Percentiles rank a stretch among this genome's conserved stretches.
phyloP scores from a whole-genome alignment of 2,113 vertebrate species.

The Morone saxatilis region DNA sequence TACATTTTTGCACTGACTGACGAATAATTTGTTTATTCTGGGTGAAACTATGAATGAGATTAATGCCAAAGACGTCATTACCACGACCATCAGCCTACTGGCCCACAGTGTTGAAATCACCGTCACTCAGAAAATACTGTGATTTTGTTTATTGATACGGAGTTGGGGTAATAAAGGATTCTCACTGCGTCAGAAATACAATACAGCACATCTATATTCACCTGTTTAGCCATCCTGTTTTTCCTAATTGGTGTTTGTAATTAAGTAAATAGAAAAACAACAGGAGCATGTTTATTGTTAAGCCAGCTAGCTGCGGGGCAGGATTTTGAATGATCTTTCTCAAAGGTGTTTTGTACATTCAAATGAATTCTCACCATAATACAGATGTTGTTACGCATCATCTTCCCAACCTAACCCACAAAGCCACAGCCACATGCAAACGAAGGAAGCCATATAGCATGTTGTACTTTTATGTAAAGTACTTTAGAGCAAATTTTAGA shows the following conservation, averaged over 20 bases:
- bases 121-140: neutral
- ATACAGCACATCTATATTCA: neutral
- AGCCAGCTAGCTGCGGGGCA: neutral
- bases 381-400: neutral
- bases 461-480: neutral
- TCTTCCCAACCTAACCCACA: neutral
- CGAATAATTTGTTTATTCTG: no score
- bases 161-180: neutral
- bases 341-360: neutral
- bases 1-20: no score
- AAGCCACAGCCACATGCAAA: neutral
- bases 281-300: neutral
- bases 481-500: neutral
- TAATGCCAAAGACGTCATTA: neutral
- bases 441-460: no score
- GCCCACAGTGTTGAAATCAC: neutral
- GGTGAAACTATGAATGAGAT: neutral
- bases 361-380: conserved; percentile 1
- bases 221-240: neutral
- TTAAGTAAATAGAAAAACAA: neutral
- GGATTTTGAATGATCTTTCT: neutral
- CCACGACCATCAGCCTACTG: neutral
- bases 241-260: neutral
- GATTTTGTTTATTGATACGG: neutral
- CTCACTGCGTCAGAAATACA: neutral